phyloP scores from a whole-genome alignment of 2,113 vertebrate species.

The Camelus bactrianus region DNA sequence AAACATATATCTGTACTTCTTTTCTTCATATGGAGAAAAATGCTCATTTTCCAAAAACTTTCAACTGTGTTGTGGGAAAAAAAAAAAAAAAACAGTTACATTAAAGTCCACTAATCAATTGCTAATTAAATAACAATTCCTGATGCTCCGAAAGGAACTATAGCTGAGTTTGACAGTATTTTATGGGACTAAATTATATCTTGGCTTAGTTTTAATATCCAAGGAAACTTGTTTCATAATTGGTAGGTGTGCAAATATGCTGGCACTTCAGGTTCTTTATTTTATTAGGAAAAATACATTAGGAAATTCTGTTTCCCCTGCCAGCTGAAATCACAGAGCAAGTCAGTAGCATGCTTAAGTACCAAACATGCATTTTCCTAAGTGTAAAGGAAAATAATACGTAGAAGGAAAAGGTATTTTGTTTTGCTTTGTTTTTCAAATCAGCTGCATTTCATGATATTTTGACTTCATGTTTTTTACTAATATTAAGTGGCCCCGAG shows the following conservation, averaged over 20 bases:
- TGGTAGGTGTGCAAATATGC: slow-evolving; percentile 71
- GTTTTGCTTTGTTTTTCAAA: background rate
- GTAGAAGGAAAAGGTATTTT: background rate
- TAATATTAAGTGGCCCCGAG: background rate
- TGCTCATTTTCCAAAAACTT: slow-evolving; percentile 57
- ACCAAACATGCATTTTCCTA: background rate
- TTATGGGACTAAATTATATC: slow-evolving; percentile 62
- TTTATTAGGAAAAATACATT: slow-evolving; percentile 68
- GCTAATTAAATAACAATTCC: slow-evolving; percentile 66
- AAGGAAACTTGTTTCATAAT: slow-evolving; percentile 75
- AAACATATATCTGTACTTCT: no score
- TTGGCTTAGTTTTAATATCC: slow-evolving; percentile 60
- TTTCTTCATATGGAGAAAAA: slow-evolving; percentile 53
- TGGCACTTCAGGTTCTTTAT: slow-evolving; percentile 66
- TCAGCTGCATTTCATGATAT: background rate
- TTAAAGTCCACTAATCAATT: slow-evolving; percentile 43
- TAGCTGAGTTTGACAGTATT: slow-evolving; percentile 57
- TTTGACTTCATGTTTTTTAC: slow-evolving; percentile 15
- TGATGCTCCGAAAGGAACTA: slow-evolving; percentile 37
- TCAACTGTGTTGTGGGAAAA: background rate
- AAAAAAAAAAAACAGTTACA: background rate
- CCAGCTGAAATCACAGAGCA: slow-evolving; percentile 54
- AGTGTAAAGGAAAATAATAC: background rate
- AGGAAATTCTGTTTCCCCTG: slow-evolving; percentile 48
- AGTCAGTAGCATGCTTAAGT: background rate